Conservation (phyloP, 2,888 invertebrate genomes). For the Ganaspis brasiliensis region DNA sequence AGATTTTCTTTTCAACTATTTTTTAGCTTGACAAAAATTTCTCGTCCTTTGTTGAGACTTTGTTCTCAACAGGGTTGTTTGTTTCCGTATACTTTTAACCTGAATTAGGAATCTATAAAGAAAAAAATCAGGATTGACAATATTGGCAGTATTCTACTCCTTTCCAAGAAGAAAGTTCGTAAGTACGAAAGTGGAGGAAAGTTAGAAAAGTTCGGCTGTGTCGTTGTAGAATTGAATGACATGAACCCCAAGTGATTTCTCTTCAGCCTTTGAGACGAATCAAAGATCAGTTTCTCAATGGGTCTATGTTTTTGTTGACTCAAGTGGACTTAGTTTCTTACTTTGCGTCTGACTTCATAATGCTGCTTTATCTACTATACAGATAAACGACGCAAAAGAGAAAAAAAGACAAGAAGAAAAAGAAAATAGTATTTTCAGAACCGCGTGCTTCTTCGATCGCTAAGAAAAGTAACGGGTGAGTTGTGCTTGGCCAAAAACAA, state of each 20-base stretch:
- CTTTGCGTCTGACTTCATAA: slow-evolving; percentile 53
- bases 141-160: not conserved
- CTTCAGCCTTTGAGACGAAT: slow-evolving; percentile 51
- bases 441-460: slow-evolving; percentile 8
- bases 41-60: no score
- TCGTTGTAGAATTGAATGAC: slow-evolving; percentile 40
- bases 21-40: no score
- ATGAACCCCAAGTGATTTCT: slow-evolving; percentile 47
- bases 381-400: slow-evolving; percentile 19
- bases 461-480: not conserved
- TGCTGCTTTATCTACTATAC: slow-evolving; percentile 36
- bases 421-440: not conserved
- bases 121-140: not conserved
- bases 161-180: not conserved
- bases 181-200: not conserved
- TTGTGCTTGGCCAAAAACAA: not conserved
- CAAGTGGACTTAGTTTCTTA: slow-evolving; percentile 45
- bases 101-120: not conserved
- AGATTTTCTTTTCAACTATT: no score
- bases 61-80: no score
- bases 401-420: not conserved
- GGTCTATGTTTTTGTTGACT: slow-evolving; percentile 52
- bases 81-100: no score
- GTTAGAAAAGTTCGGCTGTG: not conserved
- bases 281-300: slow-evolving; percentile 53